Evolutionary conservation across 2,888 invertebrate species (phyloP).

Genomic region (Octodonta nipae): DNA sequence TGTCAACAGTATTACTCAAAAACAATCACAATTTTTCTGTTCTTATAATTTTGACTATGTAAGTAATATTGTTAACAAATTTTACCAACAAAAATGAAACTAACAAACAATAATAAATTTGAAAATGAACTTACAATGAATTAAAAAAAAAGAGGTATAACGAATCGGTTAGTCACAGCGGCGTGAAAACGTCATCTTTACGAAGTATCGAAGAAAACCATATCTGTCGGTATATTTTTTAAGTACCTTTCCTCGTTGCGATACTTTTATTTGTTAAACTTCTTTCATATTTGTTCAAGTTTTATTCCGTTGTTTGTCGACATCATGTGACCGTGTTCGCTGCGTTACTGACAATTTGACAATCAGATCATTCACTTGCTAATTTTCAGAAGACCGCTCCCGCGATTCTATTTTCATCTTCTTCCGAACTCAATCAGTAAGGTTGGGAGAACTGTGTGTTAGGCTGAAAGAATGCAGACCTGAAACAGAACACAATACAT

Average conservation of each 20-base stretch:
- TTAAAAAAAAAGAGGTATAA: slow-evolving; percentile 11
- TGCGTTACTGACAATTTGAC: slow-evolving; percentile 29
- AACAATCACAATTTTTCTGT: too few relatives aligned
- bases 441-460: slow-evolving; percentile 53
- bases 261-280: slow-evolving; percentile 5
- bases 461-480: slow-evolving; percentile 45
- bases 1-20: too few relatives aligned
- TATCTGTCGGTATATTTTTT: slow-evolving; percentile 6
- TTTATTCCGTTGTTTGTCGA: slow-evolving; percentile 11
- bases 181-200: slow-evolving; percentile 23
- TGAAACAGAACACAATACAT: too few relatives aligned
- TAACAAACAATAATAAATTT: slow-evolving; percentile 12
- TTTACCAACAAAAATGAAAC: slow-evolving; percentile 11
- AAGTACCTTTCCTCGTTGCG: slow-evolving; percentile 7
- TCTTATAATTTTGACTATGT: too few relatives aligned
- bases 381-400: slow-evolving; percentile 32
- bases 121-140: slow-evolving; percentile 12
- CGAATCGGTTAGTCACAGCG: slow-evolving; percentile 20
- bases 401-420: slow-evolving; percentile 28
- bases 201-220: slow-evolving; percentile 12
- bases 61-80: too few relatives aligned
- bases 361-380: slow-evolving; percentile 30
- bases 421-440: slow-evolving; percentile 42
- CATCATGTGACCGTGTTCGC: slow-evolving; percentile 22
- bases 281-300: slow-evolving; percentile 4